Conservation (phyloP, 2,888 invertebrate species). For the Gymnosoma rotundatum region DNA sequence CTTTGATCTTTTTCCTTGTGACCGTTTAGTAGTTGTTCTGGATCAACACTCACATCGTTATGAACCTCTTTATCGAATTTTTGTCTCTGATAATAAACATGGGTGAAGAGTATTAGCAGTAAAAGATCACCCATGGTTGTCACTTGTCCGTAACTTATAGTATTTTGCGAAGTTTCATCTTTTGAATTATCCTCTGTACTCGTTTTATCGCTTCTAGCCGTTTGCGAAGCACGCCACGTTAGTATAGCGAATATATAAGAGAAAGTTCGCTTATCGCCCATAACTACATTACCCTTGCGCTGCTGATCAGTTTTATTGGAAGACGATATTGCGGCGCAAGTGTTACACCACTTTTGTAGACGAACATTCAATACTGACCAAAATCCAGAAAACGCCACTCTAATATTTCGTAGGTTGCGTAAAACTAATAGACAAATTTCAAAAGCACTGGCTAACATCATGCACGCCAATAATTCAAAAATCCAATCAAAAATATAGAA, state of each 20-base stretch:
- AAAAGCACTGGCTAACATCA: constrained; percentile 58
- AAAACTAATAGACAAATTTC: constrained; percentile 49
- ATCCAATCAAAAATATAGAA: constrained; percentile 51
- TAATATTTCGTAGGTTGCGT: constrained; percentile 47
- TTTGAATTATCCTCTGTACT: constrained; percentile 2
- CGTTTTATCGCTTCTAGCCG: background rate
- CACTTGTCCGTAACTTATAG: constrained; percentile 44
- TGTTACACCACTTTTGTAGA: constrained; percentile 29
- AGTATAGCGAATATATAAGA: constrained; percentile 58
- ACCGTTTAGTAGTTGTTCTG: background rate
- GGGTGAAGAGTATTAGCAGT: constrained; percentile 52
- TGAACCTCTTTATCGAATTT: background rate
- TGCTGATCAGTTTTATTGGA: constrained; percentile 18
- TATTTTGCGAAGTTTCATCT: constrained; percentile 19
- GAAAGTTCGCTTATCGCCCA: constrained; percentile 45
- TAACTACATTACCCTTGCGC: constrained; percentile 15
- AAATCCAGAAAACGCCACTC: constrained; percentile 33
- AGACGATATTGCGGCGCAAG: background rate
- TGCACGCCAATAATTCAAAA: constrained; percentile 55
- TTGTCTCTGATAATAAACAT: constrained; percentile 59
- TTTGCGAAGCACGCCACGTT: constrained; percentile 55
- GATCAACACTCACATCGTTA: background rate
- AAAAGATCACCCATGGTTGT: constrained; percentile 52
- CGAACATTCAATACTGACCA: constrained; percentile 31
- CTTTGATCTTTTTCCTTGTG: background rate